phyloP scores from a whole-genome alignment of 2,797 vertebrate genomes.

The Neosilurus hyrtlii region DNA sequence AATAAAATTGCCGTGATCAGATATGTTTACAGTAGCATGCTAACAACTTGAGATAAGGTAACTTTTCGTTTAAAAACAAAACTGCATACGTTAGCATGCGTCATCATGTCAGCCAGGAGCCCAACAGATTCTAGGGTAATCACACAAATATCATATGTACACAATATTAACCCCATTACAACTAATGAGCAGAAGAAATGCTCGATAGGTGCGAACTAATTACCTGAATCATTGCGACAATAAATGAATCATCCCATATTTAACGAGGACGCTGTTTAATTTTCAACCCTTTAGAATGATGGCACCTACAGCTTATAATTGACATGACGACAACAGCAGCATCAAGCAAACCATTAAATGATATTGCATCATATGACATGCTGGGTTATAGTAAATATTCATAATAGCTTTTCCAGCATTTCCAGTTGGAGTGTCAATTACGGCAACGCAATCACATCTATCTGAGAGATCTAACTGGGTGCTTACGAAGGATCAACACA shows the following conservation, averaged over 20 bases:
- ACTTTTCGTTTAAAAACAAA: not conserved
- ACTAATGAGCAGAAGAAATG: conserved; percentile 18
- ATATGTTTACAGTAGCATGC: not conserved
- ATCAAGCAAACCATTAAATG: not conserved
- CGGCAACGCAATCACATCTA: conserved; percentile 7
- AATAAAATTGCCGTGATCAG: not conserved
- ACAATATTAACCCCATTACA: not conserved
- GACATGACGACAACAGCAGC: not conserved
- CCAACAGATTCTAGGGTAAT: not conserved
- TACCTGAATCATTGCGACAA: conserved; percentile 18
- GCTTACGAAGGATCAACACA: not conserved
- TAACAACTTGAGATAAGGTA: too few species aligned
- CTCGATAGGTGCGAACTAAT: conserved; percentile 4
- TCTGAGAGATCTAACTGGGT: conserved; percentile 10
- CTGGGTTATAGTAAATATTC: not conserved
- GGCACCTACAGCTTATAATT: not conserved
- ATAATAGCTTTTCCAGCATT: not conserved
- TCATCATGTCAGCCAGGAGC: not conserved
- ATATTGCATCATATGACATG: not conserved
- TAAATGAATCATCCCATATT: conserved; percentile 15
- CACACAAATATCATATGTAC: not conserved
- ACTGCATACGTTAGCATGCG: not conserved
- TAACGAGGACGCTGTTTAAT: conserved; percentile 12
- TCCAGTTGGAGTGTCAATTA: not conserved
- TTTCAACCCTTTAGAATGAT: not conserved